Evolutionary conservation across 2,888 invertebrate genomes (phyloP).

Genomic region (Pseudococcus viburni): DNA sequence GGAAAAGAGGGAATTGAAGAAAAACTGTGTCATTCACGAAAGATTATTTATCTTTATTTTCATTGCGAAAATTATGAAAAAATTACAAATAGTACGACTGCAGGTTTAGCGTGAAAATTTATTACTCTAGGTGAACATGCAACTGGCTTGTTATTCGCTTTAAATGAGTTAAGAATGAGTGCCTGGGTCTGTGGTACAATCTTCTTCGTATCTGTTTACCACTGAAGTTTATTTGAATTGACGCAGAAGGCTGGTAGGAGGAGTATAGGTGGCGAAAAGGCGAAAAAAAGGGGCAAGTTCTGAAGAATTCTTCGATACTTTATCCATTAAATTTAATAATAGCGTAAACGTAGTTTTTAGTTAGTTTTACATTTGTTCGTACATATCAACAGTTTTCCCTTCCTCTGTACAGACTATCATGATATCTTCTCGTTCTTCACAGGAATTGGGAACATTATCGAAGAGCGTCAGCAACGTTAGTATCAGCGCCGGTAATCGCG

Average conservation of each 20-base stretch:
- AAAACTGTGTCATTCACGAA: neutral
- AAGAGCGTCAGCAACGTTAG: constrained; percentile 79
- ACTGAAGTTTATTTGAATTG: neutral
- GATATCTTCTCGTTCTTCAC: neutral
- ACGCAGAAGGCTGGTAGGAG: neutral
- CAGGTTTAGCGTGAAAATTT: neutral
- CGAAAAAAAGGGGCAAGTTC: neutral
- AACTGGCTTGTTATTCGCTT: constrained; percentile 16
- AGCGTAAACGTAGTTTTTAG: neutral
- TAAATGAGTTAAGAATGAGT: constrained; percentile 17
- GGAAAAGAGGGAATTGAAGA: neutral
- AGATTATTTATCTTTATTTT: neutral
- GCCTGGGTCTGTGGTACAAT: neutral
- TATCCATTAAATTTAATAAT: neutral
- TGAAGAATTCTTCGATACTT: neutral
- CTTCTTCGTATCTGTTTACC: neutral
- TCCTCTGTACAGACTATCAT: neutral
- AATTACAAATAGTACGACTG: neutral
- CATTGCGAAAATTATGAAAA: neutral
- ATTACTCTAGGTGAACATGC: constrained; percentile 3
- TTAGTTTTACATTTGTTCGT: neutral
- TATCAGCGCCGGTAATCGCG: constrained; percentile 82
- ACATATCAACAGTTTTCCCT: neutral
- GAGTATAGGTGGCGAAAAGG: neutral
- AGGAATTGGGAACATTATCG: constrained; percentile 71